Base-by-base conservation (phyloP, 2,888 invertebrate genomes). In the Acrobasis suavella region DNA sequence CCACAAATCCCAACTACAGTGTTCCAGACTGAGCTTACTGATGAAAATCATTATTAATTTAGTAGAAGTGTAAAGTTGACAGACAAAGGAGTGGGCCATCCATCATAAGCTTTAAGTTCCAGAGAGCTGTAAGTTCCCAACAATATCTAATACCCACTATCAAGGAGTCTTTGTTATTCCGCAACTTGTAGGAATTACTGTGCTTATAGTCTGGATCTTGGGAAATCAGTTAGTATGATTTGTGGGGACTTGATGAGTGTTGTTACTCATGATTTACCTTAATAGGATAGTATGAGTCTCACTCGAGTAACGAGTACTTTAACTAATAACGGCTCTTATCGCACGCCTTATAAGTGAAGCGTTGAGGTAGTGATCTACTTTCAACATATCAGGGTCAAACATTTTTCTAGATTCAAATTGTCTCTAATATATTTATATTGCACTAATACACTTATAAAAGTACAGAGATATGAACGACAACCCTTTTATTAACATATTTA, bases 21-120 rank as follows among this genome's bases (percentile, higher is more conserved):
- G 15, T 39, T 14, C 55, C 55, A 46, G n/a, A 39, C 55, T 39
- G 22, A 16, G 42, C 56, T 56, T 42, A 17, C 16, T n/a, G 56
- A 56, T n/a, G 56, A 56, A 56, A 56, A 56, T 46, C 46, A 42
- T 60, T 60, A 60, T 60, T 60, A 60, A 60, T 50, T 51, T 60
- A 60, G 17, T 51, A 50, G 51, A 51, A 62, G 55, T 46, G 50
- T 51, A 50, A 59, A 50, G 50, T 59, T 50, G 59, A 50, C 59
- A 51, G 51, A 51, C 39, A 51, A 42, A 54, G 55, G 55, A 37
- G 17, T 16, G 37, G 32, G 16, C 62, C 49, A 62, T 62, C 62
- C 62, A 62, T 62, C 62, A 62, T 56, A 50, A 62, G 62, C 62
- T 62, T 62, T 62, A 62, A 62, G 62, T 62, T 62, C 38, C 54